Conservation (phyloP, 2,888 invertebrate genomes). For the Aethes cnicana region DNA sequence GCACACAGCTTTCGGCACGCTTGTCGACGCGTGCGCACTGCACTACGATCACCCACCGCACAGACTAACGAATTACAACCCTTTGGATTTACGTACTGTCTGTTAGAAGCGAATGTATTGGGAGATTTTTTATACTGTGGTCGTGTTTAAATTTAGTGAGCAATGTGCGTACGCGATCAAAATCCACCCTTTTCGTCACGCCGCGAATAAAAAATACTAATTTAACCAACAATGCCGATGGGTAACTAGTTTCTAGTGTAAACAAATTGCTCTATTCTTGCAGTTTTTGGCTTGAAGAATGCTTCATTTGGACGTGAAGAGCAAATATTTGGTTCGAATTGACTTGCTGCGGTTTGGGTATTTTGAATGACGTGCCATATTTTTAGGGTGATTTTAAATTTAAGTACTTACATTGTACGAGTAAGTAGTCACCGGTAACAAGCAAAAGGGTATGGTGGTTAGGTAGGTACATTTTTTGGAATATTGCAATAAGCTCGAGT, state of each 20-base stretch:
- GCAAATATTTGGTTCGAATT: constrained; percentile 20
- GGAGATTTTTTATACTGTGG: constrained; percentile 41
- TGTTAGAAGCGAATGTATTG: neutral
- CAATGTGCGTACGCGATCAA: constrained; percentile 34
- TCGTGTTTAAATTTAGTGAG: constrained; percentile 12
- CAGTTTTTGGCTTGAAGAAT: constrained; percentile 36
- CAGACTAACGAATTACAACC: constrained; percentile 36
- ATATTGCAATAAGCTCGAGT: too few relatives aligned
- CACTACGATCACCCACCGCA: constrained; percentile 33
- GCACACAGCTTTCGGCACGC: constrained; percentile 69
- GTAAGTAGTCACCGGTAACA: too few relatives aligned
- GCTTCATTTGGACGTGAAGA: constrained; percentile 20
- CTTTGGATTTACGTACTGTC: constrained; percentile 30
- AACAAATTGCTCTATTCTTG: constrained; percentile 74
- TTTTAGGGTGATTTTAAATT: constrained; percentile 3
- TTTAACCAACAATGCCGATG: constrained; percentile 68
- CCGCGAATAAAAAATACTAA: constrained; percentile 59
- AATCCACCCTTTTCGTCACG: constrained; percentile 54
- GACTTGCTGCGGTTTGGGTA: constrained; percentile 17
- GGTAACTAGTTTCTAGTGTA: constrained; percentile 75
- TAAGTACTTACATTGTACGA: too few relatives aligned
- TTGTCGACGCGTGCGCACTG: constrained; percentile 44
- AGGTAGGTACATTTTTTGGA: too few relatives aligned
- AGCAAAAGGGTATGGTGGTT: too few relatives aligned
- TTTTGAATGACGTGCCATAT: constrained; percentile 22